phyloP scores from a whole-genome alignment of 2,797 vertebrate species.

The Tragopan temminckii region DNA sequence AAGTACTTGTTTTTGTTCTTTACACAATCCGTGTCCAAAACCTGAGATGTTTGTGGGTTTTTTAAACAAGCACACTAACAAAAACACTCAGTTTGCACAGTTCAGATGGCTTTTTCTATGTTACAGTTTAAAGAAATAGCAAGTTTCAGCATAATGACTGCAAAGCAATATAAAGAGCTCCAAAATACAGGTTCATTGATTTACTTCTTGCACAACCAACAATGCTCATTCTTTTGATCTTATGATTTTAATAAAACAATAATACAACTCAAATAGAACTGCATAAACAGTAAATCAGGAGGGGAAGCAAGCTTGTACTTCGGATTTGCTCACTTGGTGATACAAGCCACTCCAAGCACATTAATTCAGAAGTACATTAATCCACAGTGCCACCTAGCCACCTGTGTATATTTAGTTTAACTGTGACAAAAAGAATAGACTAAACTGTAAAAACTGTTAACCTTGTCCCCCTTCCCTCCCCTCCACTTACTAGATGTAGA shows the following conservation, averaged over 20 bases:
- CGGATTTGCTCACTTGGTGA: constrained; percentile 27
- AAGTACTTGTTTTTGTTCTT: background rate
- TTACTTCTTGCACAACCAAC: background rate
- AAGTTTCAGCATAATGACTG: background rate
- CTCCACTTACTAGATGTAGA: constrained; percentile 14
- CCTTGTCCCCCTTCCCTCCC: background rate
- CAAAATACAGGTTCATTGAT: background rate
- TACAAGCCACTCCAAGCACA: constrained; percentile 56
- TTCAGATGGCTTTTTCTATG: background rate
- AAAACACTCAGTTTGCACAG: background rate
- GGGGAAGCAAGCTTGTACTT: background rate
- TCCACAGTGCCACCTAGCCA: constrained; percentile 79
- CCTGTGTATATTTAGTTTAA: constrained; percentile 68
- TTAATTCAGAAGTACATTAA: constrained; percentile 73
- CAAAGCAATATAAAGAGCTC: background rate
- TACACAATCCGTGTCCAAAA: background rate
- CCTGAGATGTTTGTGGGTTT: fast-evolving
- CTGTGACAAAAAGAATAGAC: constrained; percentile 60
- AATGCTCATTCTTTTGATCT: background rate
- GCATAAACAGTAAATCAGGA: background rate
- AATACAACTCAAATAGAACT: background rate
- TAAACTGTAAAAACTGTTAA: constrained; percentile 54
- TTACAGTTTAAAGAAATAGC: background rate
- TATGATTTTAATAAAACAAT: constrained; percentile 7
- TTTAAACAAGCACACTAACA: background rate